Evolutionary conservation across 2,888 invertebrate species (phyloP), one percentile per base, ranked within the genome.

Genomic region (Herminia tarsipennalis): DNA sequence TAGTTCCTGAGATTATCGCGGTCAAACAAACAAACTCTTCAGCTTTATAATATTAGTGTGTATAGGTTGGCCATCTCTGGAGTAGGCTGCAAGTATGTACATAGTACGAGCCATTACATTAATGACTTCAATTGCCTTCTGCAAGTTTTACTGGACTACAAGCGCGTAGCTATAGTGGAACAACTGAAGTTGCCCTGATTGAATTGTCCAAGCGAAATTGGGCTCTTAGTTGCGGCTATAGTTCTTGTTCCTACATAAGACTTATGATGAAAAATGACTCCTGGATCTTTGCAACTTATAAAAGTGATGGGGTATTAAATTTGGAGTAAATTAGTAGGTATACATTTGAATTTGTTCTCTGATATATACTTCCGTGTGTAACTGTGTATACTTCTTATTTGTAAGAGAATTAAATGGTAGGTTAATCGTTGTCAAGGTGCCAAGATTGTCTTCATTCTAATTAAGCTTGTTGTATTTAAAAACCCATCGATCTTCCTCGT

Each of bases 361-460:
- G 56, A 56, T 55, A 35, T 48, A 40, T 59, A 40, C 60, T 68
- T 67, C 70, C 66, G 58, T 46, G 45, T 63, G 46, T 30, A n/a
- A n/a, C n/a, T n/a, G n/a, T n/a, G 25, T 25, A 52, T 48, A 37
- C 38, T 45, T 38, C 41, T 34, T 48, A 43, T 48, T 54, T 53
- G 38, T 14, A 24, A 16, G 29, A 18, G 41, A 60, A 52, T 59
- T 56, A 63, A 41, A 40, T 17, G 44, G 20, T 52, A 44, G 57
- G 49, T 50, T 53, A 60, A 47, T 46, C 25, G 34, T 34, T 46
- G 43, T 55, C 50, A 52, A 56, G 43, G 35, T 39, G 36, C 27
- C 49, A 50, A 50, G 40, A 41, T 25, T 33, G 29, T 35, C 25
- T 30, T 41, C 34, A 45, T 50, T 37, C 50, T 42, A 5, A 39